Evolutionary conservation across 35 echinoderm and acorn worm genomes (phyloP), one percentile per base, ranked within the genome.

Genomic region (Lytechinus variegatus): DNA sequence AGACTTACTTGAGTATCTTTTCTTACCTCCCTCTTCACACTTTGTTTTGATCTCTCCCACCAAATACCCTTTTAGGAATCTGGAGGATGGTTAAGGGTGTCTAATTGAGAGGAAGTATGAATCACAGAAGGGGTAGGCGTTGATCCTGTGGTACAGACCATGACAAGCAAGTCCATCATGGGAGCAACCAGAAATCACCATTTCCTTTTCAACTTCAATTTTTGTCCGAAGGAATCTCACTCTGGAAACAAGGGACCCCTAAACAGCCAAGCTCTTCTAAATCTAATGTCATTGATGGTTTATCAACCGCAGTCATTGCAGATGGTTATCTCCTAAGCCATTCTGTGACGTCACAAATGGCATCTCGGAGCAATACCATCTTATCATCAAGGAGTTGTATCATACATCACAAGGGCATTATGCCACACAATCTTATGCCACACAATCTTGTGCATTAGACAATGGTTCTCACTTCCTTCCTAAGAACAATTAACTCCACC

Each of bases 61-160:
- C 21, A 24, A 1, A 44, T 79, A 79, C 66, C 66, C 19, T 7
- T 24, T 19, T 79, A 24, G 6, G 21, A 44, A 79, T 79, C 66
- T 79, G 66, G 19, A 79, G 19, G 66, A 79, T 24, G 66, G 66
- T 79, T 79, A 79, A 79, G 21, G 14, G 66, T 19, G 16, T 79
- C 66, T 79, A 79, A 79, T 79, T 79, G 66, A 79, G 66, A 16
- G 66, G 66, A 79, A 79, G 66, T 79, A 79, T 79, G 66, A 79
- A 24, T 79, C 66, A 79, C 66, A n/a, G 66, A n/a, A 44, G 33
- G 16, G 66, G 66, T 79, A 79, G 66, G 66, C 66, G 66, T 79
- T 79, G 66, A 79, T 79, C n/a, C 66, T 79, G 66, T 79, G 66
- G 66, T 24, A 16, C 16, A 79, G 66, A 79, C 66, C 66, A 79